Evolutionary conservation across 2,888 invertebrate genomes (phyloP).

Genomic region (Bellardia bayeri): DNA sequence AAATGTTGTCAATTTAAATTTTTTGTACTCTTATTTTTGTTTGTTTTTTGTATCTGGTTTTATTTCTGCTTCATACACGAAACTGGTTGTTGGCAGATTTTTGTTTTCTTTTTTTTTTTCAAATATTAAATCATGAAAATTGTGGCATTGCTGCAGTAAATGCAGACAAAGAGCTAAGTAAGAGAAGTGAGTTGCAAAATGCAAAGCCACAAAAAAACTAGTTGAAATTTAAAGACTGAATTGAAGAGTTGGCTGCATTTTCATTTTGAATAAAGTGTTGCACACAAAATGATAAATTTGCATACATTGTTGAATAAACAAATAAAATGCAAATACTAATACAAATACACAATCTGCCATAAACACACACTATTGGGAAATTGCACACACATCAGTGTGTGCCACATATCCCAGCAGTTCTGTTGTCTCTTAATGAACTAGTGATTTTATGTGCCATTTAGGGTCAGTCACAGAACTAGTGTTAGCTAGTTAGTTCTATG

Average conservation of each 20-base stretch:
- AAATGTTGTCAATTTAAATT: conserved; percentile 68
- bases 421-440: background rate
- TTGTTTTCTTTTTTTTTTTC: background rate
- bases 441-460: too few species aligned
- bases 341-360: background rate
- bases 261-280: conserved; percentile 57
- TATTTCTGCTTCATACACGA: conserved; percentile 2
- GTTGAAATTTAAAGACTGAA: conserved; percentile 60
- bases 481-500: too few species aligned
- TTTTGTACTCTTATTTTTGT: conserved; percentile 20
- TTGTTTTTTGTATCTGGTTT: background rate
- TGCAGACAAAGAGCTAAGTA: background rate
- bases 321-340: background rate
- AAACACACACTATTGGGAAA: background rate
- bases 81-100: conserved; percentile 57
- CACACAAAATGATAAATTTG: conserved; percentile 67
- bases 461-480: too few species aligned
- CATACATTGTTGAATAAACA: conserved; percentile 42
- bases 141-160: conserved; percentile 27
- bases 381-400: background rate
- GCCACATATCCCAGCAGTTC: background rate
- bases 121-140: conserved; percentile 54
- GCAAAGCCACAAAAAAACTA: conserved; percentile 29
- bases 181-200: background rate
- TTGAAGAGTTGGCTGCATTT: conserved; percentile 53